Conservation (phyloP, 2,888 invertebrate species). For the Mythimna impura region DNA sequence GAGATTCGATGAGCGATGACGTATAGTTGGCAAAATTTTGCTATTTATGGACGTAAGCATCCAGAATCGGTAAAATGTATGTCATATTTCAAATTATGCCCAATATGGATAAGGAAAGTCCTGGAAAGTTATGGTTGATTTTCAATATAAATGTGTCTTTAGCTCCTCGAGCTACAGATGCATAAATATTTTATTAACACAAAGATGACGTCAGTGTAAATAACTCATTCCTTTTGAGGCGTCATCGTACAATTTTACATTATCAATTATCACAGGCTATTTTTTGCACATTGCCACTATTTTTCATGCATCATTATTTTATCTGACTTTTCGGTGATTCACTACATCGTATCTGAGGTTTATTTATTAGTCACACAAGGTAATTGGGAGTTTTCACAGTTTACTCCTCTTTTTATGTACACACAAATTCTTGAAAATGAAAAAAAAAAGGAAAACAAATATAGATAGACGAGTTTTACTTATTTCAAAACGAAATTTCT, state of each 20-base stretch:
- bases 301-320: constrained; percentile 2
- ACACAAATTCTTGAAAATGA: too few relatives aligned
- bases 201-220: neutral
- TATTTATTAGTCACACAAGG: neutral
- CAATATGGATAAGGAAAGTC: neutral
- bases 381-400: too few relatives aligned
- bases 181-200: neutral
- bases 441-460: too few relatives aligned
- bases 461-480: too few relatives aligned
- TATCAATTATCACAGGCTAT: constrained; percentile 33
- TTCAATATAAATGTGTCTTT: constrained; percentile 1
- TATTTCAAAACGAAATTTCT: too few relatives aligned
- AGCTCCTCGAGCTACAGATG: too few relatives aligned
- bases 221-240: constrained; percentile 12
- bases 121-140: neutral
- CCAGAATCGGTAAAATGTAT: neutral
- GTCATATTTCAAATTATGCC: neutral
- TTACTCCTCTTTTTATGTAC: too few relatives aligned
- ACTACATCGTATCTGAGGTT: neutral
- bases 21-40: neutral
- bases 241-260: constrained; percentile 26
- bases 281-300: constrained; percentile 20
- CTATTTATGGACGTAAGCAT: constrained; percentile 1
- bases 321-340: neutral
- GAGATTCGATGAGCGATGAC: neutral